Percentiles rank a stretch among this genome's conserved stretches.
phyloP scores from a whole-genome alignment of 2,113 vertebrate species.

The Oreotrochilus melanogaster region DNA sequence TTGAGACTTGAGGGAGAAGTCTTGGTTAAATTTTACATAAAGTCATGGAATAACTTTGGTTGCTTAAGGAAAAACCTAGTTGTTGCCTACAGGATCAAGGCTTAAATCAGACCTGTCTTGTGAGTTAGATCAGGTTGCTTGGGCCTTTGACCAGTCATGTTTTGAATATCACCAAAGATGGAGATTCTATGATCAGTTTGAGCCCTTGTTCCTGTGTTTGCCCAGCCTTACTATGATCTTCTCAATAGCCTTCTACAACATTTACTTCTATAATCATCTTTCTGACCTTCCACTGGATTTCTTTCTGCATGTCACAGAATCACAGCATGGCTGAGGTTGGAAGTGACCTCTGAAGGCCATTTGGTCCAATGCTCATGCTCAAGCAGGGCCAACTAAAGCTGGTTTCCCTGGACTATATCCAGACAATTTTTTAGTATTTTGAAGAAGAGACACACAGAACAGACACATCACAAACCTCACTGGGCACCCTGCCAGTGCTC shows the following conservation, averaged over 20 bases:
- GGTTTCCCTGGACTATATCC: neutral
- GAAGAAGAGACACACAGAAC: neutral
- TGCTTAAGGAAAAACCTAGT: neutral
- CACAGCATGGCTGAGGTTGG: neutral
- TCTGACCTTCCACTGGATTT: neutral
- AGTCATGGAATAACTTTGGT: neutral
- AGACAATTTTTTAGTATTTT: neutral
- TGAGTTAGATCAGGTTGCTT: neutral
- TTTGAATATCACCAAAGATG: neutral
- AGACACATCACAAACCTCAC: neutral
- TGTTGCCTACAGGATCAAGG: neutral
- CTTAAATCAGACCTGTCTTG: neutral
- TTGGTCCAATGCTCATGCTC: neutral
- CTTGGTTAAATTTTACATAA: neutral
- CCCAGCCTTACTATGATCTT: neutral
- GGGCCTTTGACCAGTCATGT: neutral
- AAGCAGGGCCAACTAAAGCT: neutral
- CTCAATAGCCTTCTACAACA: neutral
- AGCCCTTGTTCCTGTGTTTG: neutral
- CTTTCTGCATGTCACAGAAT: neutral
- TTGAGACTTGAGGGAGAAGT: neutral
- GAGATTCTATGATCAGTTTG: neutral
- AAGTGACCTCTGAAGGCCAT: neutral
- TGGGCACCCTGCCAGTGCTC: neutral
- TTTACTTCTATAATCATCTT: neutral